A percentile compares a stretch with the other conserved stretches of the same genome.
These are phyloP conservation scores for Cataglyphis cursor DNA, from an alignment of 2,888 invertebrate species.

Conservation along the genomic window DNA sequence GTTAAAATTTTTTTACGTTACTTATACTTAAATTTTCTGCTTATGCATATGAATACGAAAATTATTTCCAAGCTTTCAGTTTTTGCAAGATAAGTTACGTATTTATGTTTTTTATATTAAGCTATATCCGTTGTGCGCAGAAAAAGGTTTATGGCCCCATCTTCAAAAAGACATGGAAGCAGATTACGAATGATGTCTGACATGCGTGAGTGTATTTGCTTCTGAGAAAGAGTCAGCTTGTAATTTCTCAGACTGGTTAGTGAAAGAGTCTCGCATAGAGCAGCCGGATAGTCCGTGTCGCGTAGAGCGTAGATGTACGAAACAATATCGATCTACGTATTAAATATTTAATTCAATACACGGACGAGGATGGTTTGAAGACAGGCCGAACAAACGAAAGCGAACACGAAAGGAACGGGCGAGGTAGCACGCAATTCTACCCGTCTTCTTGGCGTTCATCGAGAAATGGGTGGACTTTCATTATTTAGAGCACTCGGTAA, in stretches of 20 bases:
- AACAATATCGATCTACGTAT: constrained; percentile 80
- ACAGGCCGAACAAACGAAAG: constrained; percentile 69
- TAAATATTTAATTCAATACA: constrained; percentile 84
- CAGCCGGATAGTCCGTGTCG: constrained; percentile 72
- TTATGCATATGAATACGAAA: neutral
- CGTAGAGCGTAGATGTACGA: constrained; percentile 59
- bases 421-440: constrained; percentile 70
- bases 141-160: constrained; percentile 64
- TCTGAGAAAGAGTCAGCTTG: constrained; percentile 67
- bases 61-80: neutral
- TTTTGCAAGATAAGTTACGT: neutral
- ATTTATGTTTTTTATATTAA: constrained; percentile 24
- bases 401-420: constrained; percentile 62
- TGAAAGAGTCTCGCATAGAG: constrained; percentile 75
- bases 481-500: constrained; percentile 73
- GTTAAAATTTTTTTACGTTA: neutral
- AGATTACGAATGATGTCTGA: constrained; percentile 76
- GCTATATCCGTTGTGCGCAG: constrained; percentile 35
- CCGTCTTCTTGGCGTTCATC: constrained; percentile 64
- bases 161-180: constrained; percentile 67
- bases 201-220: constrained; percentile 74
- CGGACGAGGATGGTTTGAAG: constrained; percentile 74
- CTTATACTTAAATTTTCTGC: neutral
- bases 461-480: constrained; percentile 70
- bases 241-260: constrained; percentile 73